A percentile compares a stretch with the other conserved stretches of the same genome.
Conservation (phyloP, 37 sponge, comb jelly and placozoan species). For the Theonella swinhoei region DNA sequence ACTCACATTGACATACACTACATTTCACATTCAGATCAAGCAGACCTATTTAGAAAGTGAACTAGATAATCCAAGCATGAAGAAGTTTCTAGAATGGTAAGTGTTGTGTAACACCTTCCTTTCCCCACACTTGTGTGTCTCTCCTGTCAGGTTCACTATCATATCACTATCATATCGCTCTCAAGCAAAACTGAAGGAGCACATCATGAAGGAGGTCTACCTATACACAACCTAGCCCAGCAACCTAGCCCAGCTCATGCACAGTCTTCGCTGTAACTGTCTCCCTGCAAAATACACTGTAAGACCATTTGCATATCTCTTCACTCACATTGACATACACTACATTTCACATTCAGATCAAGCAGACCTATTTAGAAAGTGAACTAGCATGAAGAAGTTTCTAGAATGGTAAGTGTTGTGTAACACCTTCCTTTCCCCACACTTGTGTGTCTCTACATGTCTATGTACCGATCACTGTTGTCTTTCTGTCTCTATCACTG, state of each 20-base stretch:
- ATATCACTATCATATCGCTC: background rate
- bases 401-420: background rate
- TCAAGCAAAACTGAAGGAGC: background rate
- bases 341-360: background rate
- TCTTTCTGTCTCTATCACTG: too few relatives aligned
- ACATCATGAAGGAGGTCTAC: background rate
- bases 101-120: background rate
- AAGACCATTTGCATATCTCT: background rate
- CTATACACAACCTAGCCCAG: background rate
- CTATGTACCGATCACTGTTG: too few relatives aligned
- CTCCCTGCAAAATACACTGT: background rate
- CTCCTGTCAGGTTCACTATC: background rate
- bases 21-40: too few relatives aligned
- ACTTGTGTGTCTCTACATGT: background rate
- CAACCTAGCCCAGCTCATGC: background rate
- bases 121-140: background rate
- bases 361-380: conserved; percentile 5
- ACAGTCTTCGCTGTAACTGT: background rate
- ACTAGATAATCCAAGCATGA: too few relatives aligned
- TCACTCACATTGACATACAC: background rate
- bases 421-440: background rate
- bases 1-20: too few relatives aligned
- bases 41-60: too few relatives aligned
- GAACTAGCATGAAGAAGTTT: background rate
- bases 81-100: too few relatives aligned